Evolutionary conservation across 2,888 invertebrate species (phyloP).

Genomic region (Sarcophaga caerulescens): DNA sequence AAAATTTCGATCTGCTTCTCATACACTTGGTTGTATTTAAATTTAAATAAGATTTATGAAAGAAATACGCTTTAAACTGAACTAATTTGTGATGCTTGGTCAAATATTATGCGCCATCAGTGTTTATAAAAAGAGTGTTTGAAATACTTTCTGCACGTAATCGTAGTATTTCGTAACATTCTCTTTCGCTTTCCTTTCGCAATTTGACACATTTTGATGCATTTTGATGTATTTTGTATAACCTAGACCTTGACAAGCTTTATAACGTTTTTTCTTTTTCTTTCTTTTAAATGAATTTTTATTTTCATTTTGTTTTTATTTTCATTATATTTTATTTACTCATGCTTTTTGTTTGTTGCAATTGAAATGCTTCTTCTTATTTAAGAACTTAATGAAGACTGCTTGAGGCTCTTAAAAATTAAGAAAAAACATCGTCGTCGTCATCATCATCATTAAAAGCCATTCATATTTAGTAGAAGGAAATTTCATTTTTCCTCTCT

Average conservation of each 20-base stretch:
- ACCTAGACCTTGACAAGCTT: conserved; percentile 33
- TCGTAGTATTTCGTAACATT: background rate
- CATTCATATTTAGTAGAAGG: background rate
- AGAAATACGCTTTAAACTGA: no score
- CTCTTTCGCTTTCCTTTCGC: background rate
- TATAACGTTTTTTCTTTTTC: background rate
- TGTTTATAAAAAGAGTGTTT: no score
- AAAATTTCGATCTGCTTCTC: no score
- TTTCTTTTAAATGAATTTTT: no score
- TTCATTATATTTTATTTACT: conserved; percentile 6
- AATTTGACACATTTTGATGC: background rate
- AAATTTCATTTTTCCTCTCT: conserved; percentile 16
- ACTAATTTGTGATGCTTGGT: no score
- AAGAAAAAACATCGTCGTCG: background rate
- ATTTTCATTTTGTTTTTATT: background rate
- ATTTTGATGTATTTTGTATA: background rate
- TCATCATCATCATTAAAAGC: background rate
- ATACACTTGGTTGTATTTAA: no score
- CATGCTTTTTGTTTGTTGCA: background rate
- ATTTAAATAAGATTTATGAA: no score
- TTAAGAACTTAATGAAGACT: background rate
- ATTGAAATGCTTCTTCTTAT: conserved; percentile 11
- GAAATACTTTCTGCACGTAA: background rate
- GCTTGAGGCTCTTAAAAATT: conserved; percentile 4
- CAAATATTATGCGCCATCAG: no score